Percentiles rank a stretch among this genome's conserved stretches.
phyloP scores from a whole-genome alignment of 2,113 vertebrate species.

The Pionites leucogaster region DNA sequence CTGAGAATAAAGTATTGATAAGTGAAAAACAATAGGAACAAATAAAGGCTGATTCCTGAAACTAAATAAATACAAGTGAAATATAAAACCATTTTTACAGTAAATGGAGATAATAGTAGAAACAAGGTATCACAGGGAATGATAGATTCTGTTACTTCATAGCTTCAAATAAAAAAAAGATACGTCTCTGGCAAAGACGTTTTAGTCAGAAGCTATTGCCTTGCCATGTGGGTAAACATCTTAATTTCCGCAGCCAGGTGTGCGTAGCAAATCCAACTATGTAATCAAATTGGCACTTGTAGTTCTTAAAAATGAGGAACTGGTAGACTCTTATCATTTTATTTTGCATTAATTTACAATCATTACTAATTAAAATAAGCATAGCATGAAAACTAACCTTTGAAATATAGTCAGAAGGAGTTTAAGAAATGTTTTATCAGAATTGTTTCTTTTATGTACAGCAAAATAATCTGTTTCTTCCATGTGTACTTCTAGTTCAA shows the following conservation, averaged over 20 bases:
- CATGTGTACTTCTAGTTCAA: not conserved
- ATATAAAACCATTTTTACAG: not conserved
- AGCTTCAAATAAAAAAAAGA: not conserved
- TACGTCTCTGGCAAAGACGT: not conserved
- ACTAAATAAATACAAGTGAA: not conserved
- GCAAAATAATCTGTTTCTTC: not conserved
- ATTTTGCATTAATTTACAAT: not conserved
- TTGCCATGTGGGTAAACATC: not conserved
- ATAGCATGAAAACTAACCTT: not conserved
- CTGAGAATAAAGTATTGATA: not conserved
- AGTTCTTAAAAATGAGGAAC: not conserved
- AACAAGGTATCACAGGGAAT: not conserved
- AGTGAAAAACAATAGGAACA: not conserved
- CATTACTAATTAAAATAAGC: not conserved
- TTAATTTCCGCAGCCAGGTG: not conserved
- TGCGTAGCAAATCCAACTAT: not conserved
- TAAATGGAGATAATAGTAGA: not conserved
- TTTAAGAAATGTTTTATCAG: not conserved
- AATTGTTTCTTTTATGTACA: not conserved
- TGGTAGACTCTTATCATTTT: not conserved
- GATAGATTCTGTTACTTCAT: not conserved
- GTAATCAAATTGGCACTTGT: accelerated
- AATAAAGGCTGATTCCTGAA: not conserved
- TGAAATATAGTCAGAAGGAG: not conserved
- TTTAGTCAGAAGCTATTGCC: not conserved